Percentiles rank a stretch among this genome's conserved stretches.
Conservation (phyloP, 2,797 vertebrate species). For the Myiothlypis chrysogaster region DNA sequence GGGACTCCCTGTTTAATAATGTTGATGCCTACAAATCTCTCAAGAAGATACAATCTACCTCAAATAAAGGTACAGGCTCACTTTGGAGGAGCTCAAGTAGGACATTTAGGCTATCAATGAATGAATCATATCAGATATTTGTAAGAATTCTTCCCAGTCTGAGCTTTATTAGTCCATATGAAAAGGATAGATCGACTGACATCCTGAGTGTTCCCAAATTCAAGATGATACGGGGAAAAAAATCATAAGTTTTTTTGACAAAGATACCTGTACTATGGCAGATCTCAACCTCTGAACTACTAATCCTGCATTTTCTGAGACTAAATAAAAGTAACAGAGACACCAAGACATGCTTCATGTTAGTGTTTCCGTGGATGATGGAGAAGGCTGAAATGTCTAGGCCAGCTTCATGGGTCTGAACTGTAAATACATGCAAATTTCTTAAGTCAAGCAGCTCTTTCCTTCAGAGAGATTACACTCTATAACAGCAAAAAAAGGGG, state of each 20-base stretch:
- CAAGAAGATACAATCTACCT: neutral
- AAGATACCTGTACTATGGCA: neutral
- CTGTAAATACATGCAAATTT: neutral
- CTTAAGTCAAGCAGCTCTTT: neutral
- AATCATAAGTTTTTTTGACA: neutral
- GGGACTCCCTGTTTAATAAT: neutral
- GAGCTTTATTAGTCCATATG: neutral
- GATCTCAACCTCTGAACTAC: neutral
- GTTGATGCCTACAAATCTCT: neutral
- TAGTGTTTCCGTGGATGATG: rapidly evolving
- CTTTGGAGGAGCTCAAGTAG: neutral
- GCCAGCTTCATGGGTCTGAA: neutral
- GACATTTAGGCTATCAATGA: neutral
- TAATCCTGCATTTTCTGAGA: neutral
- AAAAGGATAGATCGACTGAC: neutral
- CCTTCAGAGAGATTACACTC: neutral
- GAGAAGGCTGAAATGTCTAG: neutral
- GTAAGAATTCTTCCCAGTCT: neutral
- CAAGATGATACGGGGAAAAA: rapidly evolving
- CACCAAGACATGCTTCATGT: neutral
- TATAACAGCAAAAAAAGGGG: neutral
- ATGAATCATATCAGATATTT: neutral
- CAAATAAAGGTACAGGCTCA: neutral
- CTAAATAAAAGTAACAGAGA: neutral
- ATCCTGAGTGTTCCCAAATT: neutral